Conservation (phyloP, 2,888 invertebrate genomes). For the Meliscaeva auricollis region DNA sequence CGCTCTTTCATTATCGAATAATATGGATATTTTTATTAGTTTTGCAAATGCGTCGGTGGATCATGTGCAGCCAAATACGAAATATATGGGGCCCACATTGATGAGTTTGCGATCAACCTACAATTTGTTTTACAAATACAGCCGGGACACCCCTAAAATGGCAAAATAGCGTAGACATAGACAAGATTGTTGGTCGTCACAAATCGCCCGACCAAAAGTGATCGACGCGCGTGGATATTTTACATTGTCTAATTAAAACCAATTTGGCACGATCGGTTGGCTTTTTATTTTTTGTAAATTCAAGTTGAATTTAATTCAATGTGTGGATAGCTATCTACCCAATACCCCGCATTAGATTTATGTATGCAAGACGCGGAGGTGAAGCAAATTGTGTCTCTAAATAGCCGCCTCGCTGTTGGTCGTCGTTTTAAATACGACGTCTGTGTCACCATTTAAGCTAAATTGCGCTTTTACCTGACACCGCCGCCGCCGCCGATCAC, state of each 20-base stretch:
- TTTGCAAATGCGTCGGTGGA: conserved; percentile 58
- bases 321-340: too few relatives aligned
- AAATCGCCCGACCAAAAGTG: conserved; percentile 65
- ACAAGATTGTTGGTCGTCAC: conserved; percentile 27
- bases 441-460: conserved; percentile 73
- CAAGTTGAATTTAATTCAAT: conserved; percentile 46
- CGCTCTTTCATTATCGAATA: not conserved
- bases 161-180: conserved; percentile 56
- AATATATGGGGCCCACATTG: conserved; percentile 58
- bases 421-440: conserved; percentile 5
- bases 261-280: conserved; percentile 71
- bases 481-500: conserved; percentile 15
- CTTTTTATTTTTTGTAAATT: conserved; percentile 20
- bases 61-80: conserved; percentile 67
- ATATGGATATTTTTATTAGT: not conserved
- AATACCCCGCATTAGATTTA: conserved; percentile 68
- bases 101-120: conserved; percentile 64
- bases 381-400: conserved; percentile 58
- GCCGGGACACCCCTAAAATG: conserved; percentile 66
- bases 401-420: conserved; percentile 68
- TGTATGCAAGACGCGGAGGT: conserved; percentile 68
- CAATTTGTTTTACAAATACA: conserved; percentile 48
- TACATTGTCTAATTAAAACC: conserved; percentile 74
- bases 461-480: conserved; percentile 73
- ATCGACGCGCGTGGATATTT: conserved; percentile 74